Evolutionary conservation across 1,140 invertebrate genomes (phyloP), one percentile per base, ranked within the genome.

Genomic region (Lucilia sericata): DNA sequence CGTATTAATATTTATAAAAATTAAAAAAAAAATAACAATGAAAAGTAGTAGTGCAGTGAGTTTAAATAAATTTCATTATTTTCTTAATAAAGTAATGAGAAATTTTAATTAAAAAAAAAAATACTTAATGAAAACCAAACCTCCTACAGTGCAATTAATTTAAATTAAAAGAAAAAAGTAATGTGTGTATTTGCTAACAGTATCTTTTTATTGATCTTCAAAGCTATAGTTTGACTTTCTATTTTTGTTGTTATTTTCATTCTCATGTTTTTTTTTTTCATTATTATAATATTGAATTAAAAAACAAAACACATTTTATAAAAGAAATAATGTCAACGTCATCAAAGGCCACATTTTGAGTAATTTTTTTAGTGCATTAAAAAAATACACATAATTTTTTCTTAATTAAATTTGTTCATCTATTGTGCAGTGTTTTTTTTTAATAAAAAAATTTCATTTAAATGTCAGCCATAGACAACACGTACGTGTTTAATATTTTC

Each of bases 251-350:
- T 21, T 70, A 25, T 25, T 70, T 70, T 21, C 0, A 42, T 42
- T 60, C n/a, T 60, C n/a, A 60, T 60, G 51, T 60, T 2, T 60
- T 60, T 30, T 30, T 30, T 30, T 30, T 17, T n/a, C 8, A n/a
- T 65, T 70, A n/a, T 70, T 70, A 70, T 21, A 25, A 70, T 21
- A 70, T 70, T 70, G 10, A 25, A 70, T 70, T 70, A 70, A 70
- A 42, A 42, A 70, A 19, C 9, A 70, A 70, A 21, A 70, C 65
- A 80, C 76, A 14, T 25, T 25, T 36, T 21, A 49, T 7, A 30
- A 30, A 30, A 30, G 21, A 80, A 42, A 78, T 47, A 25, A 80
- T 80, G 76, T 49, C 76, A 80, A 80, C 76, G 76, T 80, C 76
- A 80, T 80, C 76, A 80, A 80, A 80, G 76, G 42, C 47, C 42